A percentile compares a stretch with the other conserved stretches of the same genome.
phyloP scores from a whole-genome alignment of 2,888 invertebrate genomes.

The Hypomecis punctinalis region DNA sequence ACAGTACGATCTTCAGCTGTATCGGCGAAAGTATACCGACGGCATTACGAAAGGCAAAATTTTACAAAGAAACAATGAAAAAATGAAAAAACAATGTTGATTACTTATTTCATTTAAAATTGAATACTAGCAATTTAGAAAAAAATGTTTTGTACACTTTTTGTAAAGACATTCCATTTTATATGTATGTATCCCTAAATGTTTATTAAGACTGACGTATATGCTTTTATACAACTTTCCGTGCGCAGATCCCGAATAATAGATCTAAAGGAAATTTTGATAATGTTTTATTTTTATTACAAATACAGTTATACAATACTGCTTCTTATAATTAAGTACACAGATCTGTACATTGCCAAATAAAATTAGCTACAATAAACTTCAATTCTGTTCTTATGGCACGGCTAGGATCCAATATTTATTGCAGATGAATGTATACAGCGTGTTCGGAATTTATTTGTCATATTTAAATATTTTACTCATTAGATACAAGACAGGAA shows the following conservation, averaged over 20 bases:
- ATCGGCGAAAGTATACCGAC: too few species aligned
- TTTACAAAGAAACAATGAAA: too few species aligned
- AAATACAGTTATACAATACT: constrained; percentile 35
- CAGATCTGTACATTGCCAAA: constrained; percentile 1
- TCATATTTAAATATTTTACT: not conserved
- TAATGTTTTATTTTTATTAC: constrained; percentile 36
- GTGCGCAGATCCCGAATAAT: constrained; percentile 42
- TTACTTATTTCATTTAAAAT: too few species aligned
- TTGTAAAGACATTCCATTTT: constrained; percentile 36
- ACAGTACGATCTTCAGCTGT: too few species aligned
- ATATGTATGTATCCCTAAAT: constrained; percentile 38
- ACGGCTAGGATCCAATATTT: constrained; percentile 9
- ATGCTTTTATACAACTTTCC: constrained; percentile 54
- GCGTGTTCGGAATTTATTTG: not conserved
- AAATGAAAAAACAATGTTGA: too few species aligned
- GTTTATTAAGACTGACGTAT: constrained; percentile 65
- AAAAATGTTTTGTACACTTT: too few species aligned
- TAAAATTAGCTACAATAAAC: not conserved
- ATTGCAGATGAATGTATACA: not conserved
- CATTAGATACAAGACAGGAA: too few species aligned
- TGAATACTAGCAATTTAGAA: too few species aligned
- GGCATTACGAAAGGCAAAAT: too few species aligned
- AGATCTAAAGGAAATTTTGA: constrained; percentile 38
- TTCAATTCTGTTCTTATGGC: constrained; percentile 13
- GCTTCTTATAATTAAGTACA: constrained; percentile 23